Conservation (phyloP, 2,888 invertebrate species). For the Andrena bucephala region DNA sequence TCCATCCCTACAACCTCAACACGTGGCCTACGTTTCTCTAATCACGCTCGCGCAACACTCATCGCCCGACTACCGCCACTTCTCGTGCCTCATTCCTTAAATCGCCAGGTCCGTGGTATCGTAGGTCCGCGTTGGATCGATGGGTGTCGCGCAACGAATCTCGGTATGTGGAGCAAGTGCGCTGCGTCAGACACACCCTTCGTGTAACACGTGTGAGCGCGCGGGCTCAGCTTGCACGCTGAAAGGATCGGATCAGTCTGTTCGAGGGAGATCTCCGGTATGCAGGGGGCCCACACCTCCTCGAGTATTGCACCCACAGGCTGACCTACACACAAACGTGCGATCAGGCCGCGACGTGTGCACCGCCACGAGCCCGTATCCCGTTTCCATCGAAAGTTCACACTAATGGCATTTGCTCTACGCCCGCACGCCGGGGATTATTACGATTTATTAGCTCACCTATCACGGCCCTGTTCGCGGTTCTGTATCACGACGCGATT, state of each 20-base stretch:
- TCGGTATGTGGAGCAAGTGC: slow-evolving; percentile 55
- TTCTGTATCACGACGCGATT: slow-evolving; percentile 54
- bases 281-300: slow-evolving; percentile 75
- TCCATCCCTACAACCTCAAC: too few species aligned
- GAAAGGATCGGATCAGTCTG: slow-evolving; percentile 66
- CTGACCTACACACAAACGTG: slow-evolving; percentile 76
- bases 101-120: neutral
- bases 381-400: slow-evolving; percentile 81
- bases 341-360: slow-evolving; percentile 37
- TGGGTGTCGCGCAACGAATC: slow-evolving; percentile 5
- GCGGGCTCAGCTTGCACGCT: slow-evolving; percentile 30
- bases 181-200: slow-evolving; percentile 48
- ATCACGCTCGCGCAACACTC: neutral
- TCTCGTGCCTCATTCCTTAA: neutral
- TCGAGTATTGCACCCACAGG: slow-evolving; percentile 70
- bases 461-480: slow-evolving; percentile 74
- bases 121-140: neutral
- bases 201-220: slow-evolving; percentile 43
- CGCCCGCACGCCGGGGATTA: slow-evolving; percentile 64
- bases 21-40: neutral
- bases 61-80: neutral
- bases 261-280: slow-evolving; percentile 71
- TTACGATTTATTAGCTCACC: slow-evolving; percentile 80
- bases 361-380: slow-evolving; percentile 65
- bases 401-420: slow-evolving; percentile 80